Evolutionary conservation across 2,888 invertebrate genomes (phyloP), one percentile per base, ranked within the genome.

Genomic region (Venustoraphidia nigricollis): DNA sequence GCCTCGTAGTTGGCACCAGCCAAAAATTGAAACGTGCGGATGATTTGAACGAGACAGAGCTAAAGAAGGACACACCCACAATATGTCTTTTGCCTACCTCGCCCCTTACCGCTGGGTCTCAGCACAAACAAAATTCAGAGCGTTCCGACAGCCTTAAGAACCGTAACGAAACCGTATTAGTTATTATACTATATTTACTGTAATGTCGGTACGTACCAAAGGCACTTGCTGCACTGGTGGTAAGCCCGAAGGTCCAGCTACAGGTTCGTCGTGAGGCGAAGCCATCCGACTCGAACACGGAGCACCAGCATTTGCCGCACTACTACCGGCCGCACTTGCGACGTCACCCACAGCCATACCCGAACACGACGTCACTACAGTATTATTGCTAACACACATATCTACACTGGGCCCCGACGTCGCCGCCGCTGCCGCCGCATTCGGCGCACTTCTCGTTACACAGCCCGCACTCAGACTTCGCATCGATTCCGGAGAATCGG

Each of bases 151-250:
- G 4, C n/a, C n/a, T n/a, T n/a, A n/a, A n/a, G n/a, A n/a, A n/a
- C n/a, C n/a, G n/a, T n/a, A n/a, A n/a, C n/a, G n/a, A n/a, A n/a
- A n/a, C n/a, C n/a, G n/a, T 17, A 46, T 13, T 2, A 46, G 14
- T 17, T 13, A 11, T 11, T 46, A 27, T 17, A 41, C n/a, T 34
- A 13, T 11, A 38, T 3, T 38, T 8, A 38, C 8, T 8, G 8
- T 11, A 8, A 44, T 27, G 41, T 44, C 6, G 14, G 46, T 55
- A 68, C 77, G 77, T 69, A 90, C 89, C 76, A 90, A 76, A 65
- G 89, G 89, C 67, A 85, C 88, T 77, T 87, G 83, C 69, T 90
- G 89, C 59, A 88, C 86, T 50, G 89, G 90, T 50, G 86, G 84
- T 61, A 89, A 71, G 53, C 85, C 86, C 43, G 87, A 87, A n/a